Evolutionary conservation across 1,140 invertebrate species (phyloP).

Genomic region (Paramacrobiotus metropolitanus): DNA sequence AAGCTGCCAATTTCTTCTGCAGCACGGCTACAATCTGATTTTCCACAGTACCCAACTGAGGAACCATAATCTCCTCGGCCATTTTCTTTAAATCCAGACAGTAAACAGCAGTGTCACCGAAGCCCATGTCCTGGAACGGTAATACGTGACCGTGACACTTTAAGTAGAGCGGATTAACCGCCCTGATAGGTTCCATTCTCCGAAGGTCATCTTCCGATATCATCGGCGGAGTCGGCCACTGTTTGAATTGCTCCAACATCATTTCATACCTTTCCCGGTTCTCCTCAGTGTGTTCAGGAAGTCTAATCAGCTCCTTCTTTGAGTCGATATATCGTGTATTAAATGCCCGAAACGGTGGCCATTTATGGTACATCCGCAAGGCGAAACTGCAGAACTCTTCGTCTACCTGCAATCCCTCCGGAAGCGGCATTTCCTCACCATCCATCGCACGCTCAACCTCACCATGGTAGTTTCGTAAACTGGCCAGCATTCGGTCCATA

Average conservation of each 20-base stretch:
- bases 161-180: not conserved
- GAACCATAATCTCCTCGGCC: not conserved
- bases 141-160: not conserved
- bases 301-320: not conserved
- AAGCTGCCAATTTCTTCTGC: not conserved
- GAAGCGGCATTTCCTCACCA: no score
- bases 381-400: constrained; percentile 1
- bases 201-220: not conserved
- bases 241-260: not conserved
- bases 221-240: not conserved
- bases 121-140: not conserved
- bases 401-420: not conserved
- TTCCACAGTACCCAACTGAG: not conserved
- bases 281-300: not conserved
- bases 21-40: not conserved
- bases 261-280: not conserved
- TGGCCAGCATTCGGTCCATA: no score
- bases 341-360: not conserved
- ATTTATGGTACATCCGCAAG: not conserved
- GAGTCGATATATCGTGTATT: not conserved
- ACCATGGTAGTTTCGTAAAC: no score
- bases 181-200: not conserved
- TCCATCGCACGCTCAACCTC: no score
- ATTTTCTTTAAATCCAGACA: not conserved
- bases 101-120: not conserved